These are phyloP conservation scores for Psammodynastes pulverulentus DNA, from an alignment of 2,113 vertebrate species.

Conservation along the genomic window DNA sequence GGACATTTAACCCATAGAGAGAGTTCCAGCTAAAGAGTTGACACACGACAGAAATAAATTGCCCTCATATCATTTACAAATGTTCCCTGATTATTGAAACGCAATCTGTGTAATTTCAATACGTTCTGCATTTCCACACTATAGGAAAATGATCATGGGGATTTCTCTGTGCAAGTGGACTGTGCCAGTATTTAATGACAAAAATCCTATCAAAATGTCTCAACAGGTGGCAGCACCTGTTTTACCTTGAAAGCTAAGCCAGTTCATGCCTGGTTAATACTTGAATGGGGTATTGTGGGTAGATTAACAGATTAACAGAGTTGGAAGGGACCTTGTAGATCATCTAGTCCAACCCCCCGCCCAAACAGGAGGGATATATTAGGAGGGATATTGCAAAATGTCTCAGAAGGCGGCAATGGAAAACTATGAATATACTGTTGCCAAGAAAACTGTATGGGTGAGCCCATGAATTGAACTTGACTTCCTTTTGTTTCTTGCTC, in stretches of 20 bases:
- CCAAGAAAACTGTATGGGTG: neutral
- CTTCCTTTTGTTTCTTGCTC: neutral
- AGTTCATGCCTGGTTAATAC: neutral
- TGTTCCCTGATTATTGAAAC: constrained; percentile 25
- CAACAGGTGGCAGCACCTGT: neutral
- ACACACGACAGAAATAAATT: constrained; percentile 40
- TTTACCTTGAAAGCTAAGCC: neutral
- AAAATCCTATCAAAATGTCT: neutral
- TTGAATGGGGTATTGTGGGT: neutral
- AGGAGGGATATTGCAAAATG: neutral
- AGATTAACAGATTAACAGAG: no score
- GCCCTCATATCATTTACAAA: constrained; percentile 35
- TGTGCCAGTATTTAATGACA: neutral
- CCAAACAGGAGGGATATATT: no score
- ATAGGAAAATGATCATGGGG: neutral
- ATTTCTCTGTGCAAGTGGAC: neutral
- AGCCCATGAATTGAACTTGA: neutral
- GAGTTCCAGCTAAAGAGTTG: constrained; percentile 38
- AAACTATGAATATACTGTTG: neutral
- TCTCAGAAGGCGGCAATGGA: neutral
- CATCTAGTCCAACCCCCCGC: no score
- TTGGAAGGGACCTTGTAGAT: no score
- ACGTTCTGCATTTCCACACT: constrained; percentile 13
- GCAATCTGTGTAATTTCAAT: constrained; percentile 22
- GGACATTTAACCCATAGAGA: constrained; percentile 53